Percentiles rank a stretch among this genome's conserved stretches.
phyloP scores from a whole-genome alignment of 2,797 vertebrate species.

The Mustela erminea region DNA sequence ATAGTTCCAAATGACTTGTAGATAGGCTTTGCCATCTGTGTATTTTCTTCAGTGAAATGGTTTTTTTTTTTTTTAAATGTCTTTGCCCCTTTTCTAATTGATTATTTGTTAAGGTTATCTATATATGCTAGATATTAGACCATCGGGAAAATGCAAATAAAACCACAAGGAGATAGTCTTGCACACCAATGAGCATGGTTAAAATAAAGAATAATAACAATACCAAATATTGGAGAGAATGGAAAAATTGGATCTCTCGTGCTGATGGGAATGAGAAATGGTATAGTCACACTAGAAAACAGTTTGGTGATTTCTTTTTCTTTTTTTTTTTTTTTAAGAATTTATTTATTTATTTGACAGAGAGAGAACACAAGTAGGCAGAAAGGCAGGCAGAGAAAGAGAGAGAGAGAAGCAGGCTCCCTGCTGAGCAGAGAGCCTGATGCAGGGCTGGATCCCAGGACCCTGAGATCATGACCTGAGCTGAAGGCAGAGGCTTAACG shows the following conservation, averaged over 20 bases:
- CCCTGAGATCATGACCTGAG: no score
- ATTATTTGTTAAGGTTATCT: not conserved
- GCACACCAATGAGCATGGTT: not conserved
- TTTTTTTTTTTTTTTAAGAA: not conserved
- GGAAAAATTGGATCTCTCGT: not conserved
- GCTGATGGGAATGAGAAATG: not conserved
- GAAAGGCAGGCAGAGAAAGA: no score
- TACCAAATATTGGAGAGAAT: not conserved
- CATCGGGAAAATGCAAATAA: slow-evolving; percentile 10
- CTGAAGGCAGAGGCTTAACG: no score
- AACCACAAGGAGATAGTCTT: not conserved
- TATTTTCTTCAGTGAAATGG: not conserved
- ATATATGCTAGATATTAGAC: not conserved
- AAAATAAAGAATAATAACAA: not conserved
- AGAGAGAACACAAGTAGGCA: no score
- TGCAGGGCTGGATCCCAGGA: no score
- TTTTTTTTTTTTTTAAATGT: not conserved
- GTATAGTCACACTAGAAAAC: not conserved
- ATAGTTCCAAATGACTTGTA: not conserved
- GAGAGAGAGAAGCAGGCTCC: no score
- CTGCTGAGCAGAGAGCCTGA: no score
- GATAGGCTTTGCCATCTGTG: not conserved
- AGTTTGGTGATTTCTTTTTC: not conserved
- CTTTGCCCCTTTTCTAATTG: not conserved
- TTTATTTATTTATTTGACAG: no score